phyloP scores from a whole-genome alignment of 2,888 invertebrate species.

The Troides oblongomaculatus region DNA sequence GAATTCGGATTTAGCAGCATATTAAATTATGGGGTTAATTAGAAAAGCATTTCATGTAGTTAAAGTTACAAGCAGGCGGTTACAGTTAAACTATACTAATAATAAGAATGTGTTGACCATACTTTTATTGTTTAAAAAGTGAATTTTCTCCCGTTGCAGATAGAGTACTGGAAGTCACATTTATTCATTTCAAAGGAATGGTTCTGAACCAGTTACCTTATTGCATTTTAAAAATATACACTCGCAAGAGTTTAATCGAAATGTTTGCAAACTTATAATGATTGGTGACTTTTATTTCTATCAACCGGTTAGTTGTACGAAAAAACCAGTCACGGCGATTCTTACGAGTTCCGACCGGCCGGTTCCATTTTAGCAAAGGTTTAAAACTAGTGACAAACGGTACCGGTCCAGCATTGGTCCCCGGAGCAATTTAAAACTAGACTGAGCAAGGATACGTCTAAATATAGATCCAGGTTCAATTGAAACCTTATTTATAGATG shows the following conservation, averaged over 20 bases:
- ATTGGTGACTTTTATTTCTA: conserved; percentile 45
- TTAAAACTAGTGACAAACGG: conserved; percentile 28
- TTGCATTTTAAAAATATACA: background rate
- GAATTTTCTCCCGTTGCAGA: no score
- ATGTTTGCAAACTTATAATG: conserved; percentile 30
- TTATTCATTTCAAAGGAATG: background rate
- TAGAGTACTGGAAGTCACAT: no score
- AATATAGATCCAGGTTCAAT: conserved; percentile 23
- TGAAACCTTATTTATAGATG: conserved; percentile 24
- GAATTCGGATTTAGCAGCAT: background rate
- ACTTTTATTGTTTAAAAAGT: no score
- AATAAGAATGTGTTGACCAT: no score
- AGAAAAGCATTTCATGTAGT: background rate
- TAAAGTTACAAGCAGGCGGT: no score
- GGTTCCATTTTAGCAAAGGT: conserved; percentile 35
- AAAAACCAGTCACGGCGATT: conserved; percentile 40
- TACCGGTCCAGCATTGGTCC: conserved; percentile 25
- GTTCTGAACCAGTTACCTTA: background rate
- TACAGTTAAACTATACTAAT: no score
- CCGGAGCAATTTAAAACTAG: conserved; percentile 21
- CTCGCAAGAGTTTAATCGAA: conserved; percentile 14
- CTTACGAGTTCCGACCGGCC: conserved; percentile 35
- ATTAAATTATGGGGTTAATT: background rate
- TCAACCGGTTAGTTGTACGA: conserved; percentile 46
- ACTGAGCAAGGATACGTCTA: conserved; percentile 16